Percentiles rank a stretch among this genome's conserved stretches.
Conservation (phyloP, 2,113 vertebrate species). For the Gymnobelideus leadbeateri region DNA sequence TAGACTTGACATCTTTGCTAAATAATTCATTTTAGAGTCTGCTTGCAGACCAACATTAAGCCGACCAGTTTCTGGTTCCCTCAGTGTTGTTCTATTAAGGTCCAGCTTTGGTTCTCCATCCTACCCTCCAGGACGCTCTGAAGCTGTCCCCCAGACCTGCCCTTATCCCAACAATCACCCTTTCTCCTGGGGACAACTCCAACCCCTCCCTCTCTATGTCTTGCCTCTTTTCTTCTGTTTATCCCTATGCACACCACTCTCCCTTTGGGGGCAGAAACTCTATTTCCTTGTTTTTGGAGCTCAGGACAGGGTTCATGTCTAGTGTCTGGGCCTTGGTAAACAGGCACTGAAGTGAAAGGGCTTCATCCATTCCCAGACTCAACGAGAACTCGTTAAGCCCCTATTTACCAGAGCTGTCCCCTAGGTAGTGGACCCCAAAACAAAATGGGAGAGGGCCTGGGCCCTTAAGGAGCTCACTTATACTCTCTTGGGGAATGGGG, state of each 20-base stretch:
- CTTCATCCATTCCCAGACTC: background rate
- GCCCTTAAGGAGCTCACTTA: background rate
- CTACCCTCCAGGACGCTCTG: too few species aligned
- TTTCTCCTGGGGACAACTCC: too few species aligned
- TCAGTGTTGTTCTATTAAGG: too few species aligned
- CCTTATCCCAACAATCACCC: too few species aligned
- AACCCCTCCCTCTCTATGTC: too few species aligned
- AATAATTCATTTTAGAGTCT: background rate
- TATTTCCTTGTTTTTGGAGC: background rate
- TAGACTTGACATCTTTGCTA: background rate
- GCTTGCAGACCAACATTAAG: background rate
- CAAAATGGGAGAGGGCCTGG: fast-evolving
- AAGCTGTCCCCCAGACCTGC: too few species aligned
- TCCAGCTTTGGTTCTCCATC: too few species aligned
- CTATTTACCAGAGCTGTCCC: background rate
- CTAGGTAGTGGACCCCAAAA: background rate
- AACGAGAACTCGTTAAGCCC: background rate
- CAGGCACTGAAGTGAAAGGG: background rate
- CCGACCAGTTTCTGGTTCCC: background rate
- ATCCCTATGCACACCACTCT: background rate
- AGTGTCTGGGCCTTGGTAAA: background rate
- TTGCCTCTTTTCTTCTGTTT: too few species aligned
- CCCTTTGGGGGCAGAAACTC: too few species aligned
- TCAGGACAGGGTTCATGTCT: too few species aligned
- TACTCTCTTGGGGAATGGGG: background rate